Percentiles rank a stretch among this genome's conserved stretches.
Conservation (phyloP, 2,113 vertebrate genomes). For the Otocyon megalotis region DNA sequence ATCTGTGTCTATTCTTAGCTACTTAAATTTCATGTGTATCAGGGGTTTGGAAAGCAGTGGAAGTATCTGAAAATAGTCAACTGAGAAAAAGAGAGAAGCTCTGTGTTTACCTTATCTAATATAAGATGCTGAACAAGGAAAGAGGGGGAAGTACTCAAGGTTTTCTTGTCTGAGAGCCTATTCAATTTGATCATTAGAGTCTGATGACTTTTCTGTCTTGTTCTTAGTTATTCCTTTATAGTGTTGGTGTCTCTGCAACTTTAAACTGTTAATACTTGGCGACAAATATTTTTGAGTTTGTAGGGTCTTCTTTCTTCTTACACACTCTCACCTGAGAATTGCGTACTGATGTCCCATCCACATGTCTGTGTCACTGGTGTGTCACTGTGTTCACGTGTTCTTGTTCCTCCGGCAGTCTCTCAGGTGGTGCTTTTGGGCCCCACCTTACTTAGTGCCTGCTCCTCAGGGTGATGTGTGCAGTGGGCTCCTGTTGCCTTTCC, state of each 20-base stretch:
- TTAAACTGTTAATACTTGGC: neutral
- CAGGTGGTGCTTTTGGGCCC: neutral
- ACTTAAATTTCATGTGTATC: neutral
- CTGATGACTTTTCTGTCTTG: neutral
- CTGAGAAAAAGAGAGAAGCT: neutral
- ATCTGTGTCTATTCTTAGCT: neutral
- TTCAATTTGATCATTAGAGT: neutral
- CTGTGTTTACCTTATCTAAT: neutral
- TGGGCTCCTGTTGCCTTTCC: neutral
- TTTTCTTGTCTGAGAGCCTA: neutral
- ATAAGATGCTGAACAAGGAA: neutral
- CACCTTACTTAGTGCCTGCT: neutral
- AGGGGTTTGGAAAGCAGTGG: neutral
- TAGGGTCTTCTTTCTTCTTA: neutral
- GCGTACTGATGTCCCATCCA: neutral
- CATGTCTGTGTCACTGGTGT: no score
- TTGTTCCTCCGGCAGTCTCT: neutral
- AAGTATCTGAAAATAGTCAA: neutral
- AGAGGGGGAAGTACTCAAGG: neutral
- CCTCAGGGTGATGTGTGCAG: neutral
- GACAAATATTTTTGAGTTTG: neutral
- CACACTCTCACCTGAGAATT: neutral
- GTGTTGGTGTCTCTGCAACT: neutral
- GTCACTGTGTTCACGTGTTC: no score
- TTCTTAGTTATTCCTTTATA: neutral